Base-by-base conservation (phyloP, 2,888 invertebrate species). In the Meteorus cinctellus region DNA sequence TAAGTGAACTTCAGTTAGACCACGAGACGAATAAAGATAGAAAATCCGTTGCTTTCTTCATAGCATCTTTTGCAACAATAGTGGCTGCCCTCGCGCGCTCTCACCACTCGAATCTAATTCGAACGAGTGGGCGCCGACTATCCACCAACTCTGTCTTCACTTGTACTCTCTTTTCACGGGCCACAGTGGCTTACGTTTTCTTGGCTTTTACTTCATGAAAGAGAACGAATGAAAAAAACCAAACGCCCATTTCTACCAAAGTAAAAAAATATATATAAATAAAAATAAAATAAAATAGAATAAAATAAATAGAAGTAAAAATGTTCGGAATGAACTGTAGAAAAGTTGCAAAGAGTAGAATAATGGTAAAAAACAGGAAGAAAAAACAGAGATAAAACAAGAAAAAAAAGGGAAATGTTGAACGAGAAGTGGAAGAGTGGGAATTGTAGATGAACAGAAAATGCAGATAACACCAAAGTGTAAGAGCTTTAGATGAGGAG, bases 71-170 rank as follows among this genome's bases (percentile, higher is more conserved):
- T 73, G 65, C 81, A 81, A 83, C 82, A 84, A 85, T 84, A 76
- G 81, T 19, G 55, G 55, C 19, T 55, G 55, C 19, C 55, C 19
- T 55, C 19, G 8, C 55, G 24, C 55, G 55, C 65, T 60, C 55
- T 68, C 70, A 78, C 79, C 81, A 82, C 83, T 84, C 82, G 82
- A 85, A 86, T 85, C 82, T 85, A 85, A 85, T 85, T 82, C 82
- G 19, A 80, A 80, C 78, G 80, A 82, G 82, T 82, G 80, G 80
- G 19, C 55, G 55, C 55, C 19, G 4, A 48, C 55, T 12, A 41
- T 41, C 41, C 41, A 41, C 19, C 8, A 34, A 34, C 55, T 10
- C 8, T 19, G 19, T 19, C 79, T 79, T 71, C 65, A 76, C 66
- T 59, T 75, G 41, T 59, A 34, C 19, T 55, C 60, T 29, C 69